Evolutionary conservation across 2,113 vertebrate genomes (phyloP).

Genomic region (Podarcis raffonei): DNA sequence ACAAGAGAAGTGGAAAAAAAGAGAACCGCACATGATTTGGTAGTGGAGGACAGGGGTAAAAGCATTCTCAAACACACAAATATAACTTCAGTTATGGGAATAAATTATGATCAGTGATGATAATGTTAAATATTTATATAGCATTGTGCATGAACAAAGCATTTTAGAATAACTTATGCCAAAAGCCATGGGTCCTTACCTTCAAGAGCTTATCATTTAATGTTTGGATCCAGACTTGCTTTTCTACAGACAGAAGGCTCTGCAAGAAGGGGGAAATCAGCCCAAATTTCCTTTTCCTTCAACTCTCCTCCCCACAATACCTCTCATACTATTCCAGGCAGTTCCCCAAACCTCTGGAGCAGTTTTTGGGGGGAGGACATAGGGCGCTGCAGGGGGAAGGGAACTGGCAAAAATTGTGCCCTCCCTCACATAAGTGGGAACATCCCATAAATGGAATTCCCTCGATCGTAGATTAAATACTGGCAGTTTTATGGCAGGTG

Average conservation of each 20-base stretch:
- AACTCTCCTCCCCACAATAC: background rate
- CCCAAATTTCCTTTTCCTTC: background rate
- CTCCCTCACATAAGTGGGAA: background rate
- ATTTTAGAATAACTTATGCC: background rate
- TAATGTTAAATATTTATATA: background rate
- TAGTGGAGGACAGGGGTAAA: background rate
- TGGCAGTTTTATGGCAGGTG: background rate
- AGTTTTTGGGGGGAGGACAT: background rate
- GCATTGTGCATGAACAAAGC: background rate
- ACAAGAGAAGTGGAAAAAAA: background rate
- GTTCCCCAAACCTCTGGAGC: too few species aligned
- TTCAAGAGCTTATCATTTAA: background rate
- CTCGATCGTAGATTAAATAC: background rate
- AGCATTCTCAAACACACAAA: background rate
- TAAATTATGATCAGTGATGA: background rate
- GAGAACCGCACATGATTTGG: background rate
- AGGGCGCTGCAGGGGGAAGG: background rate
- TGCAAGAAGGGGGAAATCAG: background rate
- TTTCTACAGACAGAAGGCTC: background rate
- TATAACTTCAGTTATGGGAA: background rate
- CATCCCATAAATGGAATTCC: background rate
- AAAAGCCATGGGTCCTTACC: background rate
- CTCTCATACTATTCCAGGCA: background rate
- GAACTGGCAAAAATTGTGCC: background rate
- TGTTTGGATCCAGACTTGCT: background rate